Conservation (phyloP, 2,888 invertebrate genomes). For the Phortica okadai region DNA sequence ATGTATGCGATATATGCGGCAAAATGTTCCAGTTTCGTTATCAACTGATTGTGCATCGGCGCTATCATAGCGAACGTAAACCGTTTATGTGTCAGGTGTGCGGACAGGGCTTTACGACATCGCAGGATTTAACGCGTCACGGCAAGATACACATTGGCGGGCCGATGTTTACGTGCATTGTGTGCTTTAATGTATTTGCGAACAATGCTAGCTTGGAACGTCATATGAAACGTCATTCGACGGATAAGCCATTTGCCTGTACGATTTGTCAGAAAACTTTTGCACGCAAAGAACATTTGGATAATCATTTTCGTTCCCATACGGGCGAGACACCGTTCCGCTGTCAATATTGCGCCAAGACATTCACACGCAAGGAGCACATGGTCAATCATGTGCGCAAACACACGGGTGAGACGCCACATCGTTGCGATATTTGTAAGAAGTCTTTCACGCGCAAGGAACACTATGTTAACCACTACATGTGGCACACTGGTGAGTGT, state of each 20-base stretch:
- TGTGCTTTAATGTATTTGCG: constrained; percentile 86
- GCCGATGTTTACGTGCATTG: constrained; percentile 84
- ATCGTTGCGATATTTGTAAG: constrained; percentile 90
- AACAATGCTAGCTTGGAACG: constrained; percentile 84
- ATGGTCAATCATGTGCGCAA: constrained; percentile 91
- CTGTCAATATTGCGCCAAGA: constrained; percentile 89
- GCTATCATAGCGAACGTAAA: constrained; percentile 91
- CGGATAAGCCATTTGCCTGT: constrained; percentile 91
- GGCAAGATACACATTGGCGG: constrained; percentile 90
- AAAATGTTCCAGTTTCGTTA: constrained; percentile 92
- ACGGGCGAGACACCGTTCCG: constrained; percentile 90
- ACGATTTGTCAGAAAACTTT: constrained; percentile 91
- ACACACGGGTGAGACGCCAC: constrained; percentile 89
- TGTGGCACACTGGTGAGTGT: constrained; percentile 80
- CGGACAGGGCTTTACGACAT: constrained; percentile 88
- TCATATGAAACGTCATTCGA: constrained; percentile 88
- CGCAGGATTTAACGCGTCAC: constrained; percentile 87
- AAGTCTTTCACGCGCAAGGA: constrained; percentile 92
- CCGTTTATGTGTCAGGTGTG: constrained; percentile 89
- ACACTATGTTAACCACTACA: constrained; percentile 90
- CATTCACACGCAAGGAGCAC: constrained; percentile 91
- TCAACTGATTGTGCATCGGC: constrained; percentile 90
- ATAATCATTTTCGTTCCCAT: constrained; percentile 89
- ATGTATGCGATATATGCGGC: constrained; percentile 90
- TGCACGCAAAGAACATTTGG: constrained; percentile 90